Percentiles rank a stretch among this genome's conserved stretches.
Conservation (phyloP, 2,888 invertebrate species). For the Rugalucina vietnamica region DNA sequence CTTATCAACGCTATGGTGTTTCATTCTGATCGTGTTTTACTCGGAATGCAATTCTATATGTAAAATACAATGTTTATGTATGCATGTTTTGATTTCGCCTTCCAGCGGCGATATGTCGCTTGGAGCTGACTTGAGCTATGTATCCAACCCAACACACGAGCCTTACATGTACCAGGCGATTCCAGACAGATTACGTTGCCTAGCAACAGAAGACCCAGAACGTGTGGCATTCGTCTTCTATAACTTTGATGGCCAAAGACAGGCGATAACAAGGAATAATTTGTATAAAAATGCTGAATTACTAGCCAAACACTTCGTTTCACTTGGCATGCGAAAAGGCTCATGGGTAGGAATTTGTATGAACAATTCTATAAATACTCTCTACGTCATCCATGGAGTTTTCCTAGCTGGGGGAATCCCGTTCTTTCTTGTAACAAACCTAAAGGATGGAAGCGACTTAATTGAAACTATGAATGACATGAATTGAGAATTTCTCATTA, state of each 20-base stretch:
- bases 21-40: too few species aligned
- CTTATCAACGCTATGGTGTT: too few species aligned
- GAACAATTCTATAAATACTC: slow-evolving; percentile 51
- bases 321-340: slow-evolving; percentile 40
- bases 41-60: too few species aligned
- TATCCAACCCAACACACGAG: neutral
- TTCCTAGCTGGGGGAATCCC: slow-evolving; percentile 47
- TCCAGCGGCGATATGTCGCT: too few species aligned
- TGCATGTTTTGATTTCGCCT: too few species aligned
- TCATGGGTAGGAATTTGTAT: slow-evolving; percentile 42
- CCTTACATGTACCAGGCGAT: slow-evolving; percentile 50
- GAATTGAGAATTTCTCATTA: slow-evolving; percentile 23
- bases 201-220: slow-evolving; percentile 42
- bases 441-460: slow-evolving; percentile 58
- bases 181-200: slow-evolving; percentile 31
- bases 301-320: slow-evolving; percentile 34
- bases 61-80: too few species aligned
- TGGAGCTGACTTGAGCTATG: neutral
- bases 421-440: slow-evolving; percentile 23
- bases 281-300: slow-evolving; percentile 21
- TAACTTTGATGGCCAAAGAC: slow-evolving; percentile 11
- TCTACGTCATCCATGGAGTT: slow-evolving; percentile 26
- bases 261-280: slow-evolving; percentile 30
- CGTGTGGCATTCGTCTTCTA: slow-evolving; percentile 54
- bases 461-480: slow-evolving; percentile 23